phyloP scores from a whole-genome alignment of 2,113 vertebrate species.

The Gorsachius goisagi region DNA sequence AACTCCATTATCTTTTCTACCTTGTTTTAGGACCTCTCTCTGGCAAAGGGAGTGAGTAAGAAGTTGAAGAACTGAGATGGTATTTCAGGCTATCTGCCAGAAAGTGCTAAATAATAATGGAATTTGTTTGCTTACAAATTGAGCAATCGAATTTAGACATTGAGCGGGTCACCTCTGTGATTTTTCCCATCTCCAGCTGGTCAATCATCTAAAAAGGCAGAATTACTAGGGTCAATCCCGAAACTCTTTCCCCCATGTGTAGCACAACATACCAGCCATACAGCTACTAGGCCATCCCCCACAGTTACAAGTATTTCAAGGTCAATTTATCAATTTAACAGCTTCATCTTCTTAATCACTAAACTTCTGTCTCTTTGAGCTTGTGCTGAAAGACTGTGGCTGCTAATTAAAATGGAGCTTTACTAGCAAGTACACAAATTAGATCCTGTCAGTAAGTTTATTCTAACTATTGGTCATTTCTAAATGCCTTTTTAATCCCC shows the following conservation, averaged over 20 bases:
- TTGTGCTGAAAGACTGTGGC: slow-evolving; percentile 87
- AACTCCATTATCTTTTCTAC: slow-evolving; percentile 43
- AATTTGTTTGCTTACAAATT: slow-evolving; percentile 54
- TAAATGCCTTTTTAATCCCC: slow-evolving; percentile 97
- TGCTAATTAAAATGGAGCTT: slow-evolving; percentile 93
- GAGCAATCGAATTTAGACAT: slow-evolving; percentile 50
- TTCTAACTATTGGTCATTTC: slow-evolving; percentile 94
- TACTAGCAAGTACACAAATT: slow-evolving; percentile 97
- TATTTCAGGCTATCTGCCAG: slow-evolving; percentile 32
- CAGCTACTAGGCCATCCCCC: slow-evolving; percentile 77
- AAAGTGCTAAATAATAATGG: slow-evolving; percentile 43
- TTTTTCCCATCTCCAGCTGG: slow-evolving; percentile 16
- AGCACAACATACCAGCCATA: slow-evolving; percentile 68
- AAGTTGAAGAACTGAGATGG: slow-evolving; percentile 17
- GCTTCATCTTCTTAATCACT: slow-evolving; percentile 94
- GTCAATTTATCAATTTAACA: slow-evolving; percentile 94
- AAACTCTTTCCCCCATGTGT: slow-evolving; percentile 41
- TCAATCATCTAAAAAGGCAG: slow-evolving; percentile 15
- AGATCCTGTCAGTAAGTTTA: slow-evolving; percentile 94
- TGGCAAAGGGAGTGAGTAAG: slow-evolving; percentile 20
- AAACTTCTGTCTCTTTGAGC: slow-evolving; percentile 95
- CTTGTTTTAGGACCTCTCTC: slow-evolving; percentile 52
- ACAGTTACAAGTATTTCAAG: slow-evolving; percentile 87
- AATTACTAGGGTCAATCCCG: slow-evolving; percentile 27
- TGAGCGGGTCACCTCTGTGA: slow-evolving; percentile 3